phyloP scores from a whole-genome alignment of 2,113 vertebrate genomes.

The Hylia prasina region DNA sequence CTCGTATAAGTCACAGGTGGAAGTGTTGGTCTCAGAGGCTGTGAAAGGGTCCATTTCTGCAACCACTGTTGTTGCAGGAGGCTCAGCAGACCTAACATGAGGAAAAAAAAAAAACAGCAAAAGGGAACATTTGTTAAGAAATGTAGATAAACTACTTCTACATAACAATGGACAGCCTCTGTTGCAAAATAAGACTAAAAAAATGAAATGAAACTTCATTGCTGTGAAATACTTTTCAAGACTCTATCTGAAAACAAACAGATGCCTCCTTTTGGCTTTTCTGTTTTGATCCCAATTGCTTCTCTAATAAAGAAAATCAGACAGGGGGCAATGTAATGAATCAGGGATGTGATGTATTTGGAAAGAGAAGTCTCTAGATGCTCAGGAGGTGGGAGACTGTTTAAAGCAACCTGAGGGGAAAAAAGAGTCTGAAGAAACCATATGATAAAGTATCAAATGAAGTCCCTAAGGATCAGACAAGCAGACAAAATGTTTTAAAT shows the following conservation, averaged over 20 bases:
- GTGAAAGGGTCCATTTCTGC: constrained; percentile 35
- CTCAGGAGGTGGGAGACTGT: not conserved
- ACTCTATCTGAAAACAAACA: not conserved
- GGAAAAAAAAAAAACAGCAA: not conserved
- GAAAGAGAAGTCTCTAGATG: not conserved
- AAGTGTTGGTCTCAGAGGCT: not conserved
- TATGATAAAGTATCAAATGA: not conserved
- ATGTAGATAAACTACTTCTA: not conserved
- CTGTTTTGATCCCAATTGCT: not conserved
- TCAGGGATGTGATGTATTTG: not conserved
- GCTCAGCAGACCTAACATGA: constrained; percentile 28
- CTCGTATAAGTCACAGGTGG: constrained; percentile 80
- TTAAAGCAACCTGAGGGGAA: not conserved
- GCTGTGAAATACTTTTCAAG: not conserved
- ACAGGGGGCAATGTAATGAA: not conserved
- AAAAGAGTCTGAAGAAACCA: not conserved
- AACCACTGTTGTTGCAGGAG: not conserved
- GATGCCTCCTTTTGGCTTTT: not conserved
- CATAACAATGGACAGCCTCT: not conserved
- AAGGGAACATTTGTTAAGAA: constrained; percentile 6
- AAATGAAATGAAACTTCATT: constrained; percentile 10
- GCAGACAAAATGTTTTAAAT: not conserved
- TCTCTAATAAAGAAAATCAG: not conserved
- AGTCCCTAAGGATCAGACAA: not conserved
- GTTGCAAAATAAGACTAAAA: not conserved